Conservation (phyloP, 2,888 invertebrate genomes). For the Diaphora mendica region DNA sequence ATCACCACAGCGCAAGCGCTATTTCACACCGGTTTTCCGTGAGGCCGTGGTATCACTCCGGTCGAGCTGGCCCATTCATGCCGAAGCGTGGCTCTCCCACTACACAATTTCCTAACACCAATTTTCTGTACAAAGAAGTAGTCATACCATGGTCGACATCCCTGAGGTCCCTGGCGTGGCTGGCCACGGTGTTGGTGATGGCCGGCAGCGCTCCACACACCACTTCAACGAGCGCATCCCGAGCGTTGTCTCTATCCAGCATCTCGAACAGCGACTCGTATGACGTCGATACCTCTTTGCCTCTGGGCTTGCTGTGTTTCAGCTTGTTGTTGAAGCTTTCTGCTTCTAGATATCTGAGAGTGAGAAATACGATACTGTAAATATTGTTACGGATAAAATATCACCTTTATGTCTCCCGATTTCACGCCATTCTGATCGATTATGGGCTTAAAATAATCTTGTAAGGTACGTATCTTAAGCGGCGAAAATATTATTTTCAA, state of each 20-base stretch:
- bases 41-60: no score
- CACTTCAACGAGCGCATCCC: slow-evolving; percentile 84
- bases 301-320: slow-evolving; percentile 65
- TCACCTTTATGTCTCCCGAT: no score
- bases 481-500: neutral
- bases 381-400: no score
- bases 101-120: no score
- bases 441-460: no score
- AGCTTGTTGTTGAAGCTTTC: slow-evolving; percentile 80
- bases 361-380: neutral
- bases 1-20: no score
- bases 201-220: slow-evolving; percentile 81
- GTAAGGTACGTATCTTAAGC: no score
- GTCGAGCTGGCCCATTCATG: no score
- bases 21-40: no score
- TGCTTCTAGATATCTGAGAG: slow-evolving; percentile 84
- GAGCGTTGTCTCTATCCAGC: slow-evolving; percentile 67
- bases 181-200: slow-evolving; percentile 78
- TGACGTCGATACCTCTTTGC: slow-evolving; percentile 67
- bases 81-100: no score
- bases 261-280: slow-evolving; percentile 64
- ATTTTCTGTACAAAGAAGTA: no score
- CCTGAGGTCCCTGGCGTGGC: slow-evolving; percentile 55
- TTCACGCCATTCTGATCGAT: no score
- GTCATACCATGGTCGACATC: slow-evolving; percentile 60